These are phyloP conservation scores for Rhodeus uyekii DNA, from an alignment of 2,797 vertebrate species.

Conservation along the genomic window DNA sequence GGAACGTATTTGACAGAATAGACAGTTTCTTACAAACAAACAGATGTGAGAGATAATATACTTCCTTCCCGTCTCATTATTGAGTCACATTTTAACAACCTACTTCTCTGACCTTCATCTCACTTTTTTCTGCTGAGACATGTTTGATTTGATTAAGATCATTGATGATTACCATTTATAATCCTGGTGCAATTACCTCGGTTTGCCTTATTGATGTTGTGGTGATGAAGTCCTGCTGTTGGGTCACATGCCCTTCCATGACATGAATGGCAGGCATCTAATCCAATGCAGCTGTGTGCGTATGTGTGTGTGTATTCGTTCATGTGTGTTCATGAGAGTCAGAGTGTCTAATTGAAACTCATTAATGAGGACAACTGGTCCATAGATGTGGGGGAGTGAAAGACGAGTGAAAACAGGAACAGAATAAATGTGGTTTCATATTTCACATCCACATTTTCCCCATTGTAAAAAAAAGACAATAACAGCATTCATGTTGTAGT, in stretches of 20 bases:
- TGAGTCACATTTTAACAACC: background rate
- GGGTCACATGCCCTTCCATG: constrained; percentile 13
- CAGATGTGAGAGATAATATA: background rate
- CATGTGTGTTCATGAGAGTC: constrained; percentile 5
- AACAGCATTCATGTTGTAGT: constrained; percentile 12
- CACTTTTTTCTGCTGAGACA: background rate
- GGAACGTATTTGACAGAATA: background rate
- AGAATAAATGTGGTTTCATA: constrained; percentile 22
- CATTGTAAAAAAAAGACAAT: constrained; percentile 2
- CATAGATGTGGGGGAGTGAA: constrained; percentile 26
- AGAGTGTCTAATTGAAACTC: constrained; percentile 49
- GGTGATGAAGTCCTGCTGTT: background rate
- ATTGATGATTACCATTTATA: background rate
- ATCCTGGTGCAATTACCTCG: background rate
- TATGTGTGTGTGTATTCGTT: background rate
- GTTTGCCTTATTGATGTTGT: background rate
- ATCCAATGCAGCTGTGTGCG: constrained; percentile 27
- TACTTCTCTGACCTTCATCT: background rate
- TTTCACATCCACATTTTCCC: constrained; percentile 40
- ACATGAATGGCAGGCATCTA: constrained; percentile 14
- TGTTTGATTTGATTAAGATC: background rate
- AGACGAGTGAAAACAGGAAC: background rate
- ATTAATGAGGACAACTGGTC: constrained; percentile 53
- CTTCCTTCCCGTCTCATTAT: background rate
- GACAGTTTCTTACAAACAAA: background rate